These are phyloP conservation scores for Pollimyrus isidori DNA, from an alignment of 2,113 vertebrate genomes.

Conservation along the genomic window DNA sequence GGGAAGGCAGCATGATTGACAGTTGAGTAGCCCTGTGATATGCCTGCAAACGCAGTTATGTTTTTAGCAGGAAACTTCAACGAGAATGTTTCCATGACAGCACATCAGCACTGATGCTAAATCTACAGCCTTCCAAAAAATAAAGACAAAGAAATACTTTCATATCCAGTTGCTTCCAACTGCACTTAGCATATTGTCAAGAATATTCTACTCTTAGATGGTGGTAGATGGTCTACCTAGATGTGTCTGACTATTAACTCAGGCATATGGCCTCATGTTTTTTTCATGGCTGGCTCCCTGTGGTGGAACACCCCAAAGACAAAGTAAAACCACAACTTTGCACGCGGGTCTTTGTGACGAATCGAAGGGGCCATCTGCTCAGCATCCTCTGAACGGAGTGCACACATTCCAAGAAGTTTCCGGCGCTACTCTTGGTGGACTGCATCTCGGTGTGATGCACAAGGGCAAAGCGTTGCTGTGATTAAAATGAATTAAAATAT, in stretches of 20 bases:
- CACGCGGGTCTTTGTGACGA: background rate
- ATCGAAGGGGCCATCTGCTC: background rate
- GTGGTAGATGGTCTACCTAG: background rate
- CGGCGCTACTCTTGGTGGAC: background rate
- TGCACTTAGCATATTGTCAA: background rate
- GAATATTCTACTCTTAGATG: background rate
- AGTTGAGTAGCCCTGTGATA: background rate
- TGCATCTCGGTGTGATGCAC: background rate
- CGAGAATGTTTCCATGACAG: background rate
- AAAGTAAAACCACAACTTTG: background rate
- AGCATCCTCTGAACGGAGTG: background rate
- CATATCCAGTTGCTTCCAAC: background rate
- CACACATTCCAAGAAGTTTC: background rate
- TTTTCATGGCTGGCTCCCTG: background rate
- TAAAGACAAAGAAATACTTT: background rate
- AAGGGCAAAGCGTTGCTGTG: background rate
- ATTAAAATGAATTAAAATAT: background rate
- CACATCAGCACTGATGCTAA: background rate
- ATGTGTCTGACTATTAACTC: constrained; percentile 9
- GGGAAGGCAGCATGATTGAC: background rate
- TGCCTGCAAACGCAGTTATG: background rate
- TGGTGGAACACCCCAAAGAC: background rate
- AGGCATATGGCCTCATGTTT: constrained; percentile 2
- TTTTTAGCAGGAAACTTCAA: background rate
- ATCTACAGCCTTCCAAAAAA: background rate